Percentiles rank a stretch among this genome's conserved stretches.
phyloP scores from a whole-genome alignment of 2,888 invertebrate genomes.

The Hydroisotoma schaefferi region DNA sequence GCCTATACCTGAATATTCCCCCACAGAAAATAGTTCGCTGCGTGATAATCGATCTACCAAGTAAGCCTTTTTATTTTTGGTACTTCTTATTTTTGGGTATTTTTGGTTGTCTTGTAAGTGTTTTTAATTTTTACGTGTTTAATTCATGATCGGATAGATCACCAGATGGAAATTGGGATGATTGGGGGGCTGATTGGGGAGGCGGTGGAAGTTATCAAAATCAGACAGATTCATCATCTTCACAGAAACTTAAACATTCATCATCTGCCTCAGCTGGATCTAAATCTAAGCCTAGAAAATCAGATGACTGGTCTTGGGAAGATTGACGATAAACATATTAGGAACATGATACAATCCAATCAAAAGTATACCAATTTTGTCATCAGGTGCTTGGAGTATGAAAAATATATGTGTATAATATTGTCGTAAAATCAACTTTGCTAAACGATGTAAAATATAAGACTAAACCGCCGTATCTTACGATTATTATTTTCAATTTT shows the following conservation, averaged over 20 bases:
- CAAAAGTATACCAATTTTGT: neutral
- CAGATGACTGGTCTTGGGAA: constrained; percentile 48
- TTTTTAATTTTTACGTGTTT: too few relatives aligned
- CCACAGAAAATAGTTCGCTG: constrained; percentile 37
- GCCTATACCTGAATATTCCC: constrained; percentile 38
- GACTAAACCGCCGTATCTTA: too few relatives aligned
- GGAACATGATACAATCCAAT: constrained; percentile 29
- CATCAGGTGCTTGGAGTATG: too few relatives aligned
- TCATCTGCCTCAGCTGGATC: constrained; percentile 16
- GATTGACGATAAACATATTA: constrained; percentile 26
- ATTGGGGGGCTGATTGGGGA: constrained; percentile 29
- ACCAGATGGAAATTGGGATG: constrained; percentile 39
- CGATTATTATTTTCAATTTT: too few relatives aligned
- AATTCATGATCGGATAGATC: too few relatives aligned
- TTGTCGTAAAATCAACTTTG: too few relatives aligned
- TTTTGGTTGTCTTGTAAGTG: too few relatives aligned
- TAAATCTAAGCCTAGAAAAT: constrained; percentile 32
- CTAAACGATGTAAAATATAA: too few relatives aligned
- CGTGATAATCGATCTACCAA: constrained; percentile 21
- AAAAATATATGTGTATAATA: too few relatives aligned
- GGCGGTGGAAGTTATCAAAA: constrained; percentile 34
- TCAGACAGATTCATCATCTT: constrained; percentile 26
- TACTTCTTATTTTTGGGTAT: too few relatives aligned
- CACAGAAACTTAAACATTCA: constrained; percentile 11
- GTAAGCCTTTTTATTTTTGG: constrained; percentile 12